phyloP scores from a whole-genome alignment of 2,888 invertebrate species.

The Zeuzera pyrina region DNA sequence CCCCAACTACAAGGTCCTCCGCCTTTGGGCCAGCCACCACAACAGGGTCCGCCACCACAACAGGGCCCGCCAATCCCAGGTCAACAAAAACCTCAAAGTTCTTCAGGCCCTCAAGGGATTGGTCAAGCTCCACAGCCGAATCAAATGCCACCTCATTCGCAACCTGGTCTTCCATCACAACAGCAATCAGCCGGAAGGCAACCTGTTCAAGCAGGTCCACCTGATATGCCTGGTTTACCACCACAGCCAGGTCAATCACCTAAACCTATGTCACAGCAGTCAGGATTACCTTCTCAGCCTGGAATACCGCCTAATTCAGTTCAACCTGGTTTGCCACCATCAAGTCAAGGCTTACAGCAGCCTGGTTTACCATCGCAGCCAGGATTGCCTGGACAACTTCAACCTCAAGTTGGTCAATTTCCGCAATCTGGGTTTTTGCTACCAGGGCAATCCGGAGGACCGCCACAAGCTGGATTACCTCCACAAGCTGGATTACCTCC shows the following conservation, averaged over 20 bases:
- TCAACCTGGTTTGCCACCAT: slow-evolving; percentile 4
- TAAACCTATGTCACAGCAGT: neutral
- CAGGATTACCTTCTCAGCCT: slow-evolving; percentile 3
- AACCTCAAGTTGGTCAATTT: neutral
- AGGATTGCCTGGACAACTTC: neutral
- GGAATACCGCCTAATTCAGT: neutral
- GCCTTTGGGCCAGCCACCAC: neutral
- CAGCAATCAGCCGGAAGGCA: neutral
- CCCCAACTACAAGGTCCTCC: neutral
- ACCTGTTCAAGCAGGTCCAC: neutral
- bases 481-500: neutral
- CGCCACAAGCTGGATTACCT: neutral
- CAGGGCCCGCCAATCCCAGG: slow-evolving; percentile 8
- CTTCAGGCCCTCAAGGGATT: slow-evolving; percentile 4
- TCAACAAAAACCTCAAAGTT: slow-evolving; percentile 8
- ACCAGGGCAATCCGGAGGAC: slow-evolving; percentile 20
- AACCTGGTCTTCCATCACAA: neutral
- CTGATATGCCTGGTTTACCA: slow-evolving; percentile 10
- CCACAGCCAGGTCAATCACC: slow-evolving; percentile 9
- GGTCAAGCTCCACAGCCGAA: slow-evolving; percentile 4
- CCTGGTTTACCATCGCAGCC: neutral
- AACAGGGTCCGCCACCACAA: slow-evolving; percentile 3
- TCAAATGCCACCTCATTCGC: slow-evolving; percentile 15
- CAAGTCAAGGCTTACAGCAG: neutral
- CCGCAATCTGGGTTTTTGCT: neutral